phyloP scores from a whole-genome alignment of 2,113 vertebrate genomes.

The Lontra canadensis region DNA sequence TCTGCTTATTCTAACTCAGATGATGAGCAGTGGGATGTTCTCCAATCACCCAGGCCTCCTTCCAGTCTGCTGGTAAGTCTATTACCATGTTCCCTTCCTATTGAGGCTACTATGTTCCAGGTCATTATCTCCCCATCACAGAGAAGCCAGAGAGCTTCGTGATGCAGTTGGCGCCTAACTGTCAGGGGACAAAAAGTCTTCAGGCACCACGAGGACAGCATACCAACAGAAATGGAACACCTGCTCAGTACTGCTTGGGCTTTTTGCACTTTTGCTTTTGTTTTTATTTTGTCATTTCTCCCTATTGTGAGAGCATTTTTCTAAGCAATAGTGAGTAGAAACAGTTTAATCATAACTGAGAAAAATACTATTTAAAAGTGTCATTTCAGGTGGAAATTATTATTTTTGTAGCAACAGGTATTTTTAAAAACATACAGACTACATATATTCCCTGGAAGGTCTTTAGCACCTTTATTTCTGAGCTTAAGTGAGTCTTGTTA shows the following conservation, averaged over 20 bases:
- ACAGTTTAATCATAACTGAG: not conserved
- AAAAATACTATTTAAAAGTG: not conserved
- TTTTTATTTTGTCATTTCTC: not conserved
- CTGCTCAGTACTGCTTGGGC: not conserved
- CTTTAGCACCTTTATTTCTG: not conserved
- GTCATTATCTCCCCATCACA: not conserved
- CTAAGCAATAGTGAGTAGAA: not conserved
- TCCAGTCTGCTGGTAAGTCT: not conserved
- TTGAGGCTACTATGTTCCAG: not conserved
- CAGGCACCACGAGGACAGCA: rapidly evolving
- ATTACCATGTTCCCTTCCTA: not conserved
- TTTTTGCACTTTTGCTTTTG: not conserved
- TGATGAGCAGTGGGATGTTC: not conserved
- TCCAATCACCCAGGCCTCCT: not conserved
- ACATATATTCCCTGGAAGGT: not conserved
- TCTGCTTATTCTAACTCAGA: not conserved
- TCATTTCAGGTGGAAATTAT: constrained; percentile 13
- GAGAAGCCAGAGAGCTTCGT: not conserved
- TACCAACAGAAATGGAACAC: rapidly evolving
- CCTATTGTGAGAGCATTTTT: not conserved
- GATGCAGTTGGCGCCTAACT: not conserved
- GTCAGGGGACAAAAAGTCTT: not conserved
- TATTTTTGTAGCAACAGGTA: not conserved
- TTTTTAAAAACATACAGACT: not conserved
- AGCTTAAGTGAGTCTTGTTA: not conserved